Base-by-base conservation (phyloP, 2,113 vertebrate species). In the Paracanthobrama guichenoti region DNA sequence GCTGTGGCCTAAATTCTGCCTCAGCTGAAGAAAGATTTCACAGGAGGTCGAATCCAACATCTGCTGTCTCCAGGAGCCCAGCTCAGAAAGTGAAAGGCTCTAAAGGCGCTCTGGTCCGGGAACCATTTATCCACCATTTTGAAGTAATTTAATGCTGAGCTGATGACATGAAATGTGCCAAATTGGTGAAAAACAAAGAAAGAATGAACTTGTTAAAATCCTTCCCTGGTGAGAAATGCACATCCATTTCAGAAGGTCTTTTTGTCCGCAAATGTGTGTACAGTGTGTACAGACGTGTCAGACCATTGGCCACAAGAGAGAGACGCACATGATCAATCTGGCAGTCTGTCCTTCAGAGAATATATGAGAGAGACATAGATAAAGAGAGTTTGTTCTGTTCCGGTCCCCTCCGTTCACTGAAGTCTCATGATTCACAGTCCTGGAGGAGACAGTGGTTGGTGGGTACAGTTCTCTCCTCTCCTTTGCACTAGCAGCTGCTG, bases 391-490 rank as follows among this genome's bases (percentile, higher is more conserved):
- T 55, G 24, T 82, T 82, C 50, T 60, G 66, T 79, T 44, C 50
- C 24, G 77, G 77, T 81, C 60, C 50, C 55, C 87, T 84, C 76
- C 26, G 14, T 20, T 79, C 60, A 71, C 64, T 72, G 82, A 79
- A 85, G 85, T 88, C 81, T 74, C 50, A 83, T 82, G 48, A 75
- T 85, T 85, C 55, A 77, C 62, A 82, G 85, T 79, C n/a, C 73
- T 74, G 82, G 62, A 28, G 75, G 73, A 74, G 74, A 64, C 42
- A 64, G 44, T 79, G 77, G 59, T 81, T 57, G 46, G 79, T 71
- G 64, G 84, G 79, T 72, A 67, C 22, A 80, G 84, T 73, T 75
- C 76, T 72, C 82, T 83, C 60, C 80, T 39, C 82, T 85, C 60
- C 80, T 39, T 53, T 35, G 53, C 22, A 35, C 75, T 44, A 53